A percentile compares a stretch with the other conserved stretches of the same genome.
Conservation (phyloP, 1,140 invertebrate genomes). For the Hirudo medicinalis region DNA sequence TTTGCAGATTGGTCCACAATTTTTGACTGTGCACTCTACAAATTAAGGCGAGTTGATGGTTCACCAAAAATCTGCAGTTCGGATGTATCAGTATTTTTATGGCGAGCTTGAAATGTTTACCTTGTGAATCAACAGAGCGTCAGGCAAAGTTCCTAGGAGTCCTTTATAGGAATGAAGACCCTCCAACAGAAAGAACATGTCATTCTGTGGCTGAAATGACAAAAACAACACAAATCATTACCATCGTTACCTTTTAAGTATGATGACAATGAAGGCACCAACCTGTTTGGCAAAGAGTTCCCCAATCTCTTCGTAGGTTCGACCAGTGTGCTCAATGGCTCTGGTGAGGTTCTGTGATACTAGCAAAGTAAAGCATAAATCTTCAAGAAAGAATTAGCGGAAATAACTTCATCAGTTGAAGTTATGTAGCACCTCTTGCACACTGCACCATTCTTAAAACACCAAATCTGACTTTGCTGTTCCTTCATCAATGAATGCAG, state of each 20-base stretch:
- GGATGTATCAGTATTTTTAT: neutral
- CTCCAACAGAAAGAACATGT: constrained; percentile 78
- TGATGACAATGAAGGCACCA: neutral
- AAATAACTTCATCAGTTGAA: neutral
- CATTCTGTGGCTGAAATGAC: constrained; percentile 60
- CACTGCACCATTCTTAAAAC: too few species aligned
- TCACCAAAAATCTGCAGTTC: neutral
- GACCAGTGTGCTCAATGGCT: constrained; percentile 73
- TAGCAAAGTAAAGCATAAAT: constrained; percentile 23
- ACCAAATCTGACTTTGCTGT: too few species aligned
- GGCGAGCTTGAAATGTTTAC: constrained; percentile 35
- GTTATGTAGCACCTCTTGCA: neutral
- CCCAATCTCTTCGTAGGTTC: constrained; percentile 78
- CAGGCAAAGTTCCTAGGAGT: constrained; percentile 69
- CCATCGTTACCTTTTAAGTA: constrained; percentile 13
- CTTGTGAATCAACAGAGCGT: constrained; percentile 73
- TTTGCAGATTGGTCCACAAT: constrained; percentile 46
- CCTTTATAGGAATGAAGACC: constrained; percentile 86
- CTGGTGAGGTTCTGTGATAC: constrained; percentile 53
- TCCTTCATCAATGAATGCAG: too few species aligned
- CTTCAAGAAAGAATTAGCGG: neutral
- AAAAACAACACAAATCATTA: neutral
- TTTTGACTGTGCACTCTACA: constrained; percentile 18
- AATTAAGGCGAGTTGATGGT: neutral
- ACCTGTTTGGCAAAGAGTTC: constrained; percentile 64